Conservation (phyloP, 2,797 vertebrate genomes). For the Lemur catta region DNA sequence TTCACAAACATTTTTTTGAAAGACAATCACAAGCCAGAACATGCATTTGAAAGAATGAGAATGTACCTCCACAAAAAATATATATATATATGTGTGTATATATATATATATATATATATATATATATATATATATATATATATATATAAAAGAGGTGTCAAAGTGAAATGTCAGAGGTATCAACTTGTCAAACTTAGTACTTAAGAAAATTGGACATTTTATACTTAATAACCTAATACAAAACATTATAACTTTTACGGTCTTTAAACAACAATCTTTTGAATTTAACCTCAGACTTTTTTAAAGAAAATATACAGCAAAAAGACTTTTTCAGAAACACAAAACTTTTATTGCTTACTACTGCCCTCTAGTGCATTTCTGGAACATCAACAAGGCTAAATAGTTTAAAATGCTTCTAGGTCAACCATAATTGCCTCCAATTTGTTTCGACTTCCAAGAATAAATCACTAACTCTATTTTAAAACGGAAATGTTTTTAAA, state of each 20-base stretch:
- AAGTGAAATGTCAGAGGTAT: no score
- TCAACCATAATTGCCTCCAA: not conserved
- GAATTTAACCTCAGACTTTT: conserved; percentile 45
- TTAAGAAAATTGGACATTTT: no score
- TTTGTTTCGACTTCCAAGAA: conserved; percentile 29
- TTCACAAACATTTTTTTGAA: no score
- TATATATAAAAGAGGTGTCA: no score
- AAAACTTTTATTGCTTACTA: conserved; percentile 78
- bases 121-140: no score
- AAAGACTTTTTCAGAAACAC: conserved; percentile 30
- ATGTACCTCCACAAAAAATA: no score
- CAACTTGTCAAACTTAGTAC: no score
- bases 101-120: no score
- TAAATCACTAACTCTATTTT: not conserved
- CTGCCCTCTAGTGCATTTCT: conserved; percentile 84
- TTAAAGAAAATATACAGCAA: fast-evolving
- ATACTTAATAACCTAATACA: not conserved
- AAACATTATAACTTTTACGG: conserved; percentile 3
- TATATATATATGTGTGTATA: no score
- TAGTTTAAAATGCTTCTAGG: not conserved
- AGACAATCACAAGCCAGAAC: no score
- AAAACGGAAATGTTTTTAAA: conserved; percentile 24
- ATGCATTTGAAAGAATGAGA: no score
- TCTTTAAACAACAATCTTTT: conserved; percentile 44
- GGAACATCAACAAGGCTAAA: conserved; percentile 45